Evolutionary conservation across 23 tunicate genomes (phyloP).

Genomic region (Ciona savignyi): DNA sequence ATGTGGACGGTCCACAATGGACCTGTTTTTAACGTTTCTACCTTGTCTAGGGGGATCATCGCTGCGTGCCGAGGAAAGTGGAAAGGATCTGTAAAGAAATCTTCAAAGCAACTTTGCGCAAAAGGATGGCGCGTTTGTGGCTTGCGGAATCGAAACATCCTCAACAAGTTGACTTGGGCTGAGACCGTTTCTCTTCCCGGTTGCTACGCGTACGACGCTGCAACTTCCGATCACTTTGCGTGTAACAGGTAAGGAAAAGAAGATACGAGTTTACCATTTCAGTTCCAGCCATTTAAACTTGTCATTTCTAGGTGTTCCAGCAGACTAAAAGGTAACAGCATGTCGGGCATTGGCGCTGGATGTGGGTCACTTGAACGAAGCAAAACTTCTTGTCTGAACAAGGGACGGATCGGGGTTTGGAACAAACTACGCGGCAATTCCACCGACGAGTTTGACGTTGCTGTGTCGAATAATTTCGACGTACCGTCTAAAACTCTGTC

Average conservation of each 20-base stretch:
- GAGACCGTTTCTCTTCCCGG: conserved; percentile 43
- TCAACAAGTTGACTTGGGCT: conserved; percentile 40
- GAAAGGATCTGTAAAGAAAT: conserved; percentile 40
- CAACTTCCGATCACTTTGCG: conserved; percentile 47
- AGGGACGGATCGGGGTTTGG: conserved; percentile 47
- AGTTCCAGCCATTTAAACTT: too few relatives aligned
- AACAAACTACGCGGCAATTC: background rate
- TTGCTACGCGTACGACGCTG: conserved; percentile 79
- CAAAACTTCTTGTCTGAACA: conserved; percentile 28
- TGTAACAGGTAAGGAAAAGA: conserved; percentile 48
- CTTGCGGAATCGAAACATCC: conserved; percentile 14
- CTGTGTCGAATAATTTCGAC: background rate
- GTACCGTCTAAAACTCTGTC: conserved; percentile 9
- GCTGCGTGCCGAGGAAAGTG: conserved; percentile 66
- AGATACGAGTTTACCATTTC: background rate
- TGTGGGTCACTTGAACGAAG: conserved; percentile 25
- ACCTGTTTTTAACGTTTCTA: too few relatives aligned
- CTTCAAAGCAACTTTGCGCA: conserved; percentile 53
- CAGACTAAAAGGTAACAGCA: conserved; percentile 40
- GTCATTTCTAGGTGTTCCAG: conserved; percentile 33
- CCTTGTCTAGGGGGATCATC: conserved; percentile 11
- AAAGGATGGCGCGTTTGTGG: conserved; percentile 69
- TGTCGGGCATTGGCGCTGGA: conserved; percentile 67
- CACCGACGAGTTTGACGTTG: background rate
- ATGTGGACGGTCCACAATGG: too few relatives aligned